Evolutionary conservation across 1,140 invertebrate species (phyloP), one percentile per base, ranked within the genome.

Genomic region (Gryllus bimaculatus): DNA sequence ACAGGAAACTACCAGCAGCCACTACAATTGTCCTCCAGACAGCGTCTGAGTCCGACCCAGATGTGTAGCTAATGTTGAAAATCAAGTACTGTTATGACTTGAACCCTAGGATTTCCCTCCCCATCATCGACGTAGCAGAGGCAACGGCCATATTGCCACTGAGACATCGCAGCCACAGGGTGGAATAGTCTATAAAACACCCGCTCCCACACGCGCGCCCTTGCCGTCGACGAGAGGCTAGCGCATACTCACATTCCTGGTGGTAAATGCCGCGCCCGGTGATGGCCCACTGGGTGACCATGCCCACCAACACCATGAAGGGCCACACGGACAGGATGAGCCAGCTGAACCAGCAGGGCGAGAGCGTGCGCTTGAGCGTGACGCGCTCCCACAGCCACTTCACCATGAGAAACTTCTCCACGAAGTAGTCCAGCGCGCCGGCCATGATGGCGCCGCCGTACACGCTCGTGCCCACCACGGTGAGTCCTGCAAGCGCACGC

Each of bases 341-440:
- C 93, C 93, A 94, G 54, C 92, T 93, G 83, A 92, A 92, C 88
- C 92, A 93, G 84, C 93, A 94, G 26, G 92, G 89, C 10, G 54
- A 66, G 18, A 18, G 10, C 10, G 54, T 13, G 4, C 83, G 84
- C 80, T 80, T 79, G 13, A 84, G 80, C 77, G 84, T 83, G 48
- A 91, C 86, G 81, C 86, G 83, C 78, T 88, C 88, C 87, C 88
- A 89, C 77, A 94, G 86, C 92, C 93, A 94, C 81, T 89, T 86
- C 48, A 93, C 88, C 89, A 93, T 90, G 79, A 89, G 85, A 83
- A 92, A 88, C 80, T 89, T 88, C 84, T 94, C 93, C 48, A 94
- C 89, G 84, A 94, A 94, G 84, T 94, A 94, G 86, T 95, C 93
- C 54, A 93, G 86, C 8, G 91, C 90, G 20, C 88, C 89, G 4